Percentiles rank a stretch among this genome's conserved stretches.
Conservation (phyloP, 2,797 vertebrate species). For the Lerista edwardsae region DNA sequence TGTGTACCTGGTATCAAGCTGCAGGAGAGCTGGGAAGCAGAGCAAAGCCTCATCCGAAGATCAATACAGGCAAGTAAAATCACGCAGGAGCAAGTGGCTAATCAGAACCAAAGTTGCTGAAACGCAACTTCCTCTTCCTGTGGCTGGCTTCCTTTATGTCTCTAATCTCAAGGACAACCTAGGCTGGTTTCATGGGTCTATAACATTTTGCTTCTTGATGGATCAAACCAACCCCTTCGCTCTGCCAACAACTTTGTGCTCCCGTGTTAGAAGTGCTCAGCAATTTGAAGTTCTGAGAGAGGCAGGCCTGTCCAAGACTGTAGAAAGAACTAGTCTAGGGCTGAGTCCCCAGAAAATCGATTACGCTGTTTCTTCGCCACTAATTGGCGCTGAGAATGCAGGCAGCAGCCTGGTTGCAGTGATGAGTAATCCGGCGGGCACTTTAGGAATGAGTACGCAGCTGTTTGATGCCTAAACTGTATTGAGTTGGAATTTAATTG, state of each 20-base stretch:
- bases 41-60: too few species aligned
- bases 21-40: too few species aligned
- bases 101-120: background rate
- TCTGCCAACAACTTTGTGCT: background rate
- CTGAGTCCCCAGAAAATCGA: slow-evolving; percentile 22
- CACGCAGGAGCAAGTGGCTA: background rate
- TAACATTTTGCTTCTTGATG: background rate
- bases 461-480: slow-evolving; percentile 61
- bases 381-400: slow-evolving; percentile 39
- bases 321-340: slow-evolving; percentile 17
- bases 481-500: slow-evolving; percentile 65
- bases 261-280: background rate
- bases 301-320: slow-evolving; percentile 28
- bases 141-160: background rate
- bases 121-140: background rate
- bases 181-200: background rate
- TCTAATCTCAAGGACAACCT: background rate
- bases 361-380: slow-evolving; percentile 22
- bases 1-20: too few species aligned
- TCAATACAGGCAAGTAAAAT: too few species aligned
- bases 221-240: slow-evolving; percentile 27
- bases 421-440: slow-evolving; percentile 44
- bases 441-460: slow-evolving; percentile 35
- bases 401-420: slow-evolving; percentile 16
- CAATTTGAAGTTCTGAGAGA: slow-evolving; percentile 31